These are phyloP conservation scores for Echiichthys vipera DNA, from an alignment of 2,797 vertebrate genomes.

Conservation along the genomic window DNA sequence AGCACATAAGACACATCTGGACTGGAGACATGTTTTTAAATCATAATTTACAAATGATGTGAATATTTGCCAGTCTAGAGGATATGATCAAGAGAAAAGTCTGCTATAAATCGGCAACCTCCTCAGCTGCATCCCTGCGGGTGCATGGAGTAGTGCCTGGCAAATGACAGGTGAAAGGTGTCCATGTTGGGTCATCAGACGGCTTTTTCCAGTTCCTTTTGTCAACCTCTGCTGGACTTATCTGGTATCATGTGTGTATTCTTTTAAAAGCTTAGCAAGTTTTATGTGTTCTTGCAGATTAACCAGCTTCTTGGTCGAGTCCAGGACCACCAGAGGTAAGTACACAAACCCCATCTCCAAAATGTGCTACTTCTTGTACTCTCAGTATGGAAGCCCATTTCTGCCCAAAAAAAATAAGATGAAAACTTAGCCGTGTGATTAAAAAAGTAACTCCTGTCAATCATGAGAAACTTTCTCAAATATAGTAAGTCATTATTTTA, in stretches of 20 bases:
- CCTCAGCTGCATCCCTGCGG: background rate
- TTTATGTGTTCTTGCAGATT: conserved; percentile 74
- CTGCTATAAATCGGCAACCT: background rate
- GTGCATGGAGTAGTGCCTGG: background rate
- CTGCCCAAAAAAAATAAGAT: too few species aligned
- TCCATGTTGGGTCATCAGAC: background rate
- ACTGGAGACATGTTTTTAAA: too few species aligned
- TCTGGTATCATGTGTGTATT: background rate
- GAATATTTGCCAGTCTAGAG: background rate
- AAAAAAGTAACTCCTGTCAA: too few species aligned
- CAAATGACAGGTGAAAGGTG: background rate
- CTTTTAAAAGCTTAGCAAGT: conserved; percentile 5
- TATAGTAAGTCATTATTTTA: too few species aligned
- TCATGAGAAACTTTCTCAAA: too few species aligned
- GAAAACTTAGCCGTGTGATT: too few species aligned
- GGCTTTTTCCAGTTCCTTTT: background rate
- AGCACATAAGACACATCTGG: background rate
- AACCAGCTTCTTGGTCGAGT: conserved; percentile 83
- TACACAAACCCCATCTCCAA: background rate
- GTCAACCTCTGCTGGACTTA: background rate
- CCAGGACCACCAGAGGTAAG: conserved; percentile 83
- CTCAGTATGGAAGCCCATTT: too few species aligned
- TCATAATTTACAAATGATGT: background rate
- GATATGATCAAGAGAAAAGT: background rate
- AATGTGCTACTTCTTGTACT: background rate